phyloP scores from a whole-genome alignment of 1,140 invertebrate species.

The Pissodes strobi region DNA sequence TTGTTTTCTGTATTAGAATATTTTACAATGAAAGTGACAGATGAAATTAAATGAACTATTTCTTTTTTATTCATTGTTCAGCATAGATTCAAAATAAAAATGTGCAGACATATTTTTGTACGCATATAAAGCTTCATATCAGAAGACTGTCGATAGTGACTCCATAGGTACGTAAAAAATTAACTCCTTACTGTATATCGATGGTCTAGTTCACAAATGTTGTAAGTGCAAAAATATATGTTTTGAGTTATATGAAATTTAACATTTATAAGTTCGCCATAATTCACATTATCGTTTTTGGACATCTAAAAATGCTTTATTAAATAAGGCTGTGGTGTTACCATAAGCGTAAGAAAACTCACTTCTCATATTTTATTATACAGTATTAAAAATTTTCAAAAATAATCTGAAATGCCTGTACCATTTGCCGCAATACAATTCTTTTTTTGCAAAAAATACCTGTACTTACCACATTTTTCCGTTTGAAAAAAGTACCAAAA shows the following conservation, averaged over 20 bases:
- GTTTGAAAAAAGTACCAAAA: not conserved
- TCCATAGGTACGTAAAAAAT: too few species aligned
- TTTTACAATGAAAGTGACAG: too few species aligned
- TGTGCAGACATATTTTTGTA: too few species aligned
- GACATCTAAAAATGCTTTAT: not conserved
- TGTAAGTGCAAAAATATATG: not conserved
- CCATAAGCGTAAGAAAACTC: not conserved
- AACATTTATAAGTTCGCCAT: not conserved
- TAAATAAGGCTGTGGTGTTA: not conserved
- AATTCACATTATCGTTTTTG: not conserved
- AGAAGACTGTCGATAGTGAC: too few species aligned
- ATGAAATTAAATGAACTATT: too few species aligned
- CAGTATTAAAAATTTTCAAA: not conserved
- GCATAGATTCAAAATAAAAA: too few species aligned
- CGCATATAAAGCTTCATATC: too few species aligned
- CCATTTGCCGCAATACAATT: not conserved
- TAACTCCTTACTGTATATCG: too few species aligned
- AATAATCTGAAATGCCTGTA: not conserved
- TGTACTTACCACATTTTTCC: not conserved
- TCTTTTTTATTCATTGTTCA: too few species aligned
- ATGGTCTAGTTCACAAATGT: not conserved
- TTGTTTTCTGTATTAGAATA: too few species aligned
- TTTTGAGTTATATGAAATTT: not conserved
- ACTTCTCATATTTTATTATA: not conserved
- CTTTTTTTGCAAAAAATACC: not conserved